Conservation (phyloP, 2,888 invertebrate species). For the Amiota communis region DNA sequence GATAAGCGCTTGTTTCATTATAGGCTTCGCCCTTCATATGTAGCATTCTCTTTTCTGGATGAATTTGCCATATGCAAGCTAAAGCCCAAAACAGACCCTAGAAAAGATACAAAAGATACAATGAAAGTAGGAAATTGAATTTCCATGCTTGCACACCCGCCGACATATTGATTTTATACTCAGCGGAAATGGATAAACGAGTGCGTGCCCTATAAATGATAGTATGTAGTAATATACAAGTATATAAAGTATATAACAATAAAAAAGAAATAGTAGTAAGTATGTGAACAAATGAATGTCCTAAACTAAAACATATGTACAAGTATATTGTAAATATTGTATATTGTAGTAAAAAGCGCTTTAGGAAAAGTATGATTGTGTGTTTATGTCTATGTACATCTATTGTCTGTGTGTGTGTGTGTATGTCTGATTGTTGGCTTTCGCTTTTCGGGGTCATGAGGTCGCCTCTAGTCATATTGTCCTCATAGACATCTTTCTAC, state of each 20-base stretch:
- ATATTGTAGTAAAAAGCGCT: not conserved
- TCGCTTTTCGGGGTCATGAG: slow-evolving; percentile 49
- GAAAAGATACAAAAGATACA: slow-evolving; percentile 32
- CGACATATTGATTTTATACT: slow-evolving; percentile 19
- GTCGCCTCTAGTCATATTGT: slow-evolving; percentile 44
- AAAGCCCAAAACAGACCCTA: slow-evolving; percentile 84
- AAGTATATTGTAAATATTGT: slow-evolving; percentile 17
- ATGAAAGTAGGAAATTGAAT: slow-evolving; percentile 4
- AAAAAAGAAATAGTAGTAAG: not conserved
- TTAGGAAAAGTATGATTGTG: slow-evolving; percentile 7
- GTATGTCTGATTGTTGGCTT: not conserved
- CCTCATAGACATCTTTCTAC: not conserved
- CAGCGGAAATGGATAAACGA: not conserved
- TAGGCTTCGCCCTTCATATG: slow-evolving; percentile 81
- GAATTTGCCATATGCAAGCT: slow-evolving; percentile 81
- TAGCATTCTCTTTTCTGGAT: slow-evolving; percentile 80
- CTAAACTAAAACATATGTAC: not conserved
- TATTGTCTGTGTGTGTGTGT: slow-evolving; percentile 19
- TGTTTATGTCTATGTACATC: not conserved
- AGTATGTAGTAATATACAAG: not conserved
- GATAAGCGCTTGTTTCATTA: slow-evolving; percentile 78
- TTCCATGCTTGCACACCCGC: not conserved
- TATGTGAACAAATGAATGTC: not conserved
- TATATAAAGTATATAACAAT: not conserved
- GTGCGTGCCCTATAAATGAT: not conserved